A percentile compares a stretch with the other conserved stretches of the same genome.
phyloP scores from a whole-genome alignment of 2,113 vertebrate genomes.

The Hypomesus transpacificus region DNA sequence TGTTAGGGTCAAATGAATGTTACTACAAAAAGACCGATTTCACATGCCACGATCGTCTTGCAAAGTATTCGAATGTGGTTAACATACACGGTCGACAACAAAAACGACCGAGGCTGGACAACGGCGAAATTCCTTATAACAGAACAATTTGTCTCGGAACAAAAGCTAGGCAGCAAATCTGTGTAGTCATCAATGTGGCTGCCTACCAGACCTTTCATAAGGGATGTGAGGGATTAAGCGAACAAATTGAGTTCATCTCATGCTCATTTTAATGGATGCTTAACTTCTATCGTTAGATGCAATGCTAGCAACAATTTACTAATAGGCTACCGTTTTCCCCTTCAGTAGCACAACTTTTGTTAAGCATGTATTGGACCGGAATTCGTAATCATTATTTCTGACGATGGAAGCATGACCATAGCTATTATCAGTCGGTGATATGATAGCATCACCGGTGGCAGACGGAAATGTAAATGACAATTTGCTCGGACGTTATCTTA shows the following conservation, averaged over 20 bases:
- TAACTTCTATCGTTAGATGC: too few species aligned
- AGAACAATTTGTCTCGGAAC: conserved; percentile 5
- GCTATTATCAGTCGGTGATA: too few species aligned
- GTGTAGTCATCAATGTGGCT: conserved; percentile 52
- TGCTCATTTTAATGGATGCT: neutral
- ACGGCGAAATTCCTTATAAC: neutral
- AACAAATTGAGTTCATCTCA: neutral
- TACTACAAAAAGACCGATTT: too few species aligned
- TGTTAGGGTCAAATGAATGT: neutral
- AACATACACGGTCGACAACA: neutral
- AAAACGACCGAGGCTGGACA: neutral
- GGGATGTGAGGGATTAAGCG: conserved; percentile 44
- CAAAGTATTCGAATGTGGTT: neutral
- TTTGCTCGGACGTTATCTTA: too few species aligned
- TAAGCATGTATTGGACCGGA: too few species aligned
- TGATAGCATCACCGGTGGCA: too few species aligned
- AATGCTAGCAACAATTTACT: too few species aligned
- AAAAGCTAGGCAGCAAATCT: conserved; percentile 1
- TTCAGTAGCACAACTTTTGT: too few species aligned
- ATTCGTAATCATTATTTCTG: too few species aligned
- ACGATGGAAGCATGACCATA: too few species aligned
- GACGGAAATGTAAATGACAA: too few species aligned
- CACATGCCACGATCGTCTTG: neutral
- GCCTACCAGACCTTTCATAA: conserved; percentile 41
- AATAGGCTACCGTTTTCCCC: too few species aligned